Evolutionary conservation across 2,797 vertebrate species (phyloP), one percentile per base, ranked within the genome.

Genomic region (Dendrocincla fuliginosa): DNA sequence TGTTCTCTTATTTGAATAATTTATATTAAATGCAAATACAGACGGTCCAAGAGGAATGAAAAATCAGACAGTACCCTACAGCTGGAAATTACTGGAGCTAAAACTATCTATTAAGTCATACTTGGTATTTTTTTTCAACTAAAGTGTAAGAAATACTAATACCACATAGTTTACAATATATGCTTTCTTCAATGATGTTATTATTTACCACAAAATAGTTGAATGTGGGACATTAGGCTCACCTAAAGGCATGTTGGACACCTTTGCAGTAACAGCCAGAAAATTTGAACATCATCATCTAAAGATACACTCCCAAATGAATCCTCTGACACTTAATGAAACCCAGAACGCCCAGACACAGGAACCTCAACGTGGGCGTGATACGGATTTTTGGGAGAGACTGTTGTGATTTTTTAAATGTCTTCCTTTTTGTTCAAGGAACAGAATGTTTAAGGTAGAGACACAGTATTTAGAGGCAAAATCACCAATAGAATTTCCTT

Each of bases 331-430:
- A 37, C 49, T 46, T 55, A 33, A 12, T 28, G 32, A 57, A 84
- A 76, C 32, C 55, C 35, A 27, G 33, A 35, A 47, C 3, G 7
- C n/a, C 19, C 9, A 71, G 37, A 42, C 32, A 30, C 1, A 61
- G 30, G 28, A 61, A 35, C 9, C 1, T 55, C 11, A 75, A 22
- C 6, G 33, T 0, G 18, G 27, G 17, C 3, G 6, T 8, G 57
- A 33, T 1, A 3, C 1, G 23, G 42, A 67, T 22, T 69, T 91
- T 84, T 50, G 46, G 24, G 60, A 79, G 24, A 68, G 4, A 2
- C 7, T 42, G 6, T 4, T 42, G 9, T 39, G 37, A 60, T 39
- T 39, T 60, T 60, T 39, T 6, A 6, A 28, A 28, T 7, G 59
- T 28, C 25, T 28, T 39, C 27, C 27, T 60, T 60, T 20, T 39